phyloP scores from a whole-genome alignment of 2,113 vertebrate species.

The Fregetta grallaria region DNA sequence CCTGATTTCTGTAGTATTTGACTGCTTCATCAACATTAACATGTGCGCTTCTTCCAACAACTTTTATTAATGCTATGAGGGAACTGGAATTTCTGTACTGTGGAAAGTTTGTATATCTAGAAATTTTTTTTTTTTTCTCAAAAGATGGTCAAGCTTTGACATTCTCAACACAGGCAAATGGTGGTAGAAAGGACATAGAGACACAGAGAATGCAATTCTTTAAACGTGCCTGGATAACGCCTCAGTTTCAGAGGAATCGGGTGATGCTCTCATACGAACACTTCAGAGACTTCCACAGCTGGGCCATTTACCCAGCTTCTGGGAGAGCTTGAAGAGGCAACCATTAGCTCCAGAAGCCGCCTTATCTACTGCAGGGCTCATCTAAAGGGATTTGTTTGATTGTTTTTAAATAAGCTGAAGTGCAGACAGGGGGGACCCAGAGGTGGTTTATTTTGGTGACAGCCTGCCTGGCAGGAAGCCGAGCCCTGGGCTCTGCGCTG shows the following conservation, averaged over 20 bases:
- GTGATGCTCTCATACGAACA: accelerated
- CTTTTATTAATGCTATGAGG: not conserved
- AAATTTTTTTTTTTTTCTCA: not conserved
- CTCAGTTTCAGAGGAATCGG: not conserved
- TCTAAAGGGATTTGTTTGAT: not conserved
- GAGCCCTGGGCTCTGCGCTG: accelerated
- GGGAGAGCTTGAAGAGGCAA: not conserved
- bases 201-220: not conserved
- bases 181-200: not conserved
- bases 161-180: not conserved
- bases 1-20: not conserved
- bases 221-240: not conserved
- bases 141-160: not conserved
- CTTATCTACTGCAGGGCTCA: not conserved
- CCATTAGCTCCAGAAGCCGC: not conserved
- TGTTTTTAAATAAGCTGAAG: not conserved
- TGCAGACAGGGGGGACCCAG: not conserved
- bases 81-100: not conserved
- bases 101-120: accelerated
- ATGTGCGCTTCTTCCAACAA: accelerated
- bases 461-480: not conserved
- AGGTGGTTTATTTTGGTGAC: not conserved
- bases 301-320: not conserved
- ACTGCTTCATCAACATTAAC: not conserved
- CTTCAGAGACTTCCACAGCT: not conserved